Evolutionary conservation across 2,888 invertebrate species (phyloP), one percentile per base, ranked within the genome.

Genomic region (Noctuana brunneofusca): DNA sequence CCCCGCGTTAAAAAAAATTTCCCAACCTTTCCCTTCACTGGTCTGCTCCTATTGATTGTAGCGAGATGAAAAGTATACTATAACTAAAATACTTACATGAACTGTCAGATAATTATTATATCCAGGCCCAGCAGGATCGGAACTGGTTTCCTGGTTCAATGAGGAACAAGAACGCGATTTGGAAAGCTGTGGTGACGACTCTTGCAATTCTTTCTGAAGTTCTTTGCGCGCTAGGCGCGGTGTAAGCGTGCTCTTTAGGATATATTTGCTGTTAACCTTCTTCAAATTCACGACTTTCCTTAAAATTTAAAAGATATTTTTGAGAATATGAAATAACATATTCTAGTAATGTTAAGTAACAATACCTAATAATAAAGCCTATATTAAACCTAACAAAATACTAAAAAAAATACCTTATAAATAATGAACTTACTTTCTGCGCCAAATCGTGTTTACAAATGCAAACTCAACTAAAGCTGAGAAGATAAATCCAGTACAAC

Each of bases 381-480:
- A n/a, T n/a, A n/a, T n/a, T n/a, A n/a, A n/a, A n/a, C n/a, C n/a
- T n/a, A 35, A 12, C 8, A n/a, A 35, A 35, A 35, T 12, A 12
- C 12, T n/a, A 12, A 35, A 0, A 38, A 5, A n/a, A 2, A 14
- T 14, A 18, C 2, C 9, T 4, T 32, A 18, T 41, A n/a, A 14
- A 14, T 14, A 48, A n/a, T 20, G 12, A 43, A 86, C 93, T 83
- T 90, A 96, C 95, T 95, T 96, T 79, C 97, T 93, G 63, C 97
- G 93, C 95, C 96, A 97, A 76, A 97, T 97, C 6, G 96, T 96
- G 79, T 97, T 97, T 48, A 97, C 97, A 75, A 97, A 97, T 4
- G 97, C 97, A 75, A 97, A 97, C 80, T 97, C 97, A 0, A 96
- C 95, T 77, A 97, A 93, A 11, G 96, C 96, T 16, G 96, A 95